A percentile compares a stretch with the other conserved stretches of the same genome.
These are phyloP conservation scores for Nomada ferruginata DNA, from an alignment of 2,888 invertebrate genomes.

Conservation along the genomic window DNA sequence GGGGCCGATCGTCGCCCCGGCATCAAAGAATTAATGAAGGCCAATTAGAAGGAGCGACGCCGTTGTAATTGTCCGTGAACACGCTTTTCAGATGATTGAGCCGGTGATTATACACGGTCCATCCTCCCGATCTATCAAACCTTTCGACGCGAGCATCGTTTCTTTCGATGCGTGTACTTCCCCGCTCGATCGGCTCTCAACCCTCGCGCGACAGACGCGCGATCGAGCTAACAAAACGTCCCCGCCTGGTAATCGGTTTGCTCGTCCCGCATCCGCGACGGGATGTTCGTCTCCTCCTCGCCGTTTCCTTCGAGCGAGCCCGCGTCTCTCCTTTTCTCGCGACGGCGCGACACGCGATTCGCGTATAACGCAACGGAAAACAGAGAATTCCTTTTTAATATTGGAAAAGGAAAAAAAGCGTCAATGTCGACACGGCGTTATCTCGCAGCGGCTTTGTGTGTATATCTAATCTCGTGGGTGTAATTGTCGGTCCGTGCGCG, in stretches of 20 bases:
- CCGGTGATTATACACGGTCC: slow-evolving; percentile 55
- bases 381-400: neutral
- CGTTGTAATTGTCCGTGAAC: slow-evolving; percentile 71
- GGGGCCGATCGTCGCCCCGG: slow-evolving; percentile 57
- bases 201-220: neutral
- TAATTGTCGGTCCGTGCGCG: slow-evolving; percentile 59
- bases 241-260: slow-evolving; percentile 1
- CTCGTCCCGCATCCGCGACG: neutral
- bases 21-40: slow-evolving; percentile 74
- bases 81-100: slow-evolving; percentile 66
- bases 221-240: slow-evolving; percentile 1
- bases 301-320: neutral
- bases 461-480: slow-evolving; percentile 62
- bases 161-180: slow-evolving; percentile 2
- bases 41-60: slow-evolving; percentile 74
- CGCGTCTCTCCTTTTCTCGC: too few relatives aligned
- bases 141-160: slow-evolving; percentile 38
- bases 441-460: slow-evolving; percentile 49
- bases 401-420: neutral
- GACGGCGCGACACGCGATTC: neutral
- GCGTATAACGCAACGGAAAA: too few relatives aligned
- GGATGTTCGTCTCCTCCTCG: neutral
- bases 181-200: neutral
- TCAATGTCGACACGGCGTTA: slow-evolving; percentile 51
- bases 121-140: slow-evolving; percentile 47